Percentiles rank a stretch among this genome's conserved stretches.
phyloP scores from a whole-genome alignment of 37 sponge, comb jelly and placozoan genomes.

The Ianthella basta region DNA sequence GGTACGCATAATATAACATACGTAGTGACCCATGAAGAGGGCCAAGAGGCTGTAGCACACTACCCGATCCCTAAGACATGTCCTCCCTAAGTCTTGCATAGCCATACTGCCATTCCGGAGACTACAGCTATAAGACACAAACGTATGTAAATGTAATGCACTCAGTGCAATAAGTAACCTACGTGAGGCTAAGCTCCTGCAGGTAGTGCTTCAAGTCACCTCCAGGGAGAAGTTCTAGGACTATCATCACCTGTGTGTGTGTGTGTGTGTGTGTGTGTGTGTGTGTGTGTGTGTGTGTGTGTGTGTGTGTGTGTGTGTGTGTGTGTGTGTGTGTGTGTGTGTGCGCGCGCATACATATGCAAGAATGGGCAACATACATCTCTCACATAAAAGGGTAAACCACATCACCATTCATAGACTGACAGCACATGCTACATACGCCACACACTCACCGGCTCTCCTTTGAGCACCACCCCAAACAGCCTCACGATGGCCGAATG shows the following conservation, averaged over 20 bases:
- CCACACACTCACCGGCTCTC: neutral
- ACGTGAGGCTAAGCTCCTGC: neutral
- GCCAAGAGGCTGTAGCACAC: no score
- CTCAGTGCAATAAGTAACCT: no score
- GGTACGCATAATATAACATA: no score
- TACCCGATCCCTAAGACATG: no score
- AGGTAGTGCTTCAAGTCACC: conserved; percentile 11
- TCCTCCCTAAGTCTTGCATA: no score
- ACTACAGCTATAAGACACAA: no score
- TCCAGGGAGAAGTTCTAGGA: conserved; percentile 15
- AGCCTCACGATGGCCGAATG: conserved; percentile 2
- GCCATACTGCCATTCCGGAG: no score
- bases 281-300: neutral
- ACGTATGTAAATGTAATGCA: no score
- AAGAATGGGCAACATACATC: neutral
- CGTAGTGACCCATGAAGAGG: no score
- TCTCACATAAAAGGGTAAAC: neutral
- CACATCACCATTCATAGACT: neutral
- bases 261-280: neutral
- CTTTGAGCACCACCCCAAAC: conserved; percentile 1
- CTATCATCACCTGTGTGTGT: neutral
- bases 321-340: neutral
- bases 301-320: neutral
- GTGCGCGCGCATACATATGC: neutral
- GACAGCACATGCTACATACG: neutral